Percentiles rank a stretch among this genome's conserved stretches.
These are phyloP conservation scores for Aphrocallistes beatrix DNA, from an alignment of 37 sponge, comb jelly and placozoan genomes.

Conservation along the genomic window DNA sequence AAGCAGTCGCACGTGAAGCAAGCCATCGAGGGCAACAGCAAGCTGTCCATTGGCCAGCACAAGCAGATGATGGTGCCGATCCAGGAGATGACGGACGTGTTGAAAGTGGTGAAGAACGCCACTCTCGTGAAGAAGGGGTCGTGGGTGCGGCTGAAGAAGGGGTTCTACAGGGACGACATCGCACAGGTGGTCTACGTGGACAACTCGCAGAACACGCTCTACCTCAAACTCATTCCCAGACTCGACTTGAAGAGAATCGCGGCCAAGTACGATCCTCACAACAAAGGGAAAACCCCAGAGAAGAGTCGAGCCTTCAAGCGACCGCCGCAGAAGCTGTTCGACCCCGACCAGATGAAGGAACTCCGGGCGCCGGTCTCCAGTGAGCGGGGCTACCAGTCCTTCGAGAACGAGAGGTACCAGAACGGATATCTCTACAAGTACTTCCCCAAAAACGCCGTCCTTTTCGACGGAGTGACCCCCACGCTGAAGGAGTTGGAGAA, in stretches of 20 bases:
- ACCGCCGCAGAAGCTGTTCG: slow-evolving; percentile 74
- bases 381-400: slow-evolving; percentile 76
- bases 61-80: slow-evolving; percentile 97
- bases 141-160: slow-evolving; percentile 90
- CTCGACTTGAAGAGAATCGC: slow-evolving; percentile 48
- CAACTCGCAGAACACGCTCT: slow-evolving; percentile 53
- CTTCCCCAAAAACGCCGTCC: slow-evolving; percentile 71
- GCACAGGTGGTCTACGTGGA: slow-evolving; percentile 87
- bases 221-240: slow-evolving; percentile 77
- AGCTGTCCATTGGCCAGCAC: slow-evolving; percentile 76
- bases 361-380: slow-evolving; percentile 61
- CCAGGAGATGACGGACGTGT: slow-evolving; percentile 90
- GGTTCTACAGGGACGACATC: slow-evolving; percentile 83
- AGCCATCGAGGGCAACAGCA: slow-evolving; percentile 84
- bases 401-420: slow-evolving; percentile 76
- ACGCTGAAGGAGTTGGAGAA: slow-evolving; percentile 89
- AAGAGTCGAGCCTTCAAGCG: slow-evolving; percentile 18
- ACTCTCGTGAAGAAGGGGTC: slow-evolving; percentile 52
- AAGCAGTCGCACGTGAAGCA: slow-evolving; percentile 97
- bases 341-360: slow-evolving; percentile 57
- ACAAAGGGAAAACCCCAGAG: neutral
- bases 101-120: slow-evolving; percentile 84
- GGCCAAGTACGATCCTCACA: neutral
- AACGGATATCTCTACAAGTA: slow-evolving; percentile 92
- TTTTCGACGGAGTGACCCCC: slow-evolving; percentile 88